Evolutionary conservation across 2,797 vertebrate species (phyloP), one percentile per base, ranked within the genome.

Genomic region (Oryzias dopingdopingensis): DNA sequence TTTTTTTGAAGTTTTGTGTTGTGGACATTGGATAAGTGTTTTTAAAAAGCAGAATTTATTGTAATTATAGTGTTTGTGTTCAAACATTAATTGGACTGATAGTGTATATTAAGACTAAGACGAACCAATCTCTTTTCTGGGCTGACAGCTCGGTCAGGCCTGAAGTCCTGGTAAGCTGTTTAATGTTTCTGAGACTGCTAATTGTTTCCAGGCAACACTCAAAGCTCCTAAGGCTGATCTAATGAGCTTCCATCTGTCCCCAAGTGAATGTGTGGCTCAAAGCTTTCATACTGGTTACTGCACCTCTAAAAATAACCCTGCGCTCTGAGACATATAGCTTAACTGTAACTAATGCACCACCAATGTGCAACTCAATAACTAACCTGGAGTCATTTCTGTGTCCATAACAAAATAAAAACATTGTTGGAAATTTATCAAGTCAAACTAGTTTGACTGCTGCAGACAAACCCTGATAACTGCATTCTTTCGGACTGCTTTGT

Each of bases 191-290:
- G 61, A 78, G 67, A 70, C 72, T 74, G 67, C 86, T 89, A 87
- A 89, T 82, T 81, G 74, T 77, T 65, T 74, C 70, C 63, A 55
- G 72, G 67, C 69, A 80, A 73, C 14, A 13, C 63, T 76, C 64
- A 81, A 75, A 82, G 72, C 65, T 63, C 56, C 56, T 75, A 75
- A 86, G 69, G 56, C 71, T 81, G 78, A 88, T 76, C 77, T 86
- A 86, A 90, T 81, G 81, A 76, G 65, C 68, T 65, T 61, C 80
- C 85, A 86, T 88, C 83, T 89, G 86, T 74, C 66, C 52, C 62
- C 67, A 43, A 6, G 37, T 67, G 54, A 70, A 42, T 37, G 3
- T 16, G 42, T 62, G 17, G 59, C 69, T 80, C 70, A 81, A 63
- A 77, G 78, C 71, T 57, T 67, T 78, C 56, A 59, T 55, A 64